Evolutionary conservation across 2,797 vertebrate species (phyloP).

Genomic region (Decapterus maruadsi): DNA sequence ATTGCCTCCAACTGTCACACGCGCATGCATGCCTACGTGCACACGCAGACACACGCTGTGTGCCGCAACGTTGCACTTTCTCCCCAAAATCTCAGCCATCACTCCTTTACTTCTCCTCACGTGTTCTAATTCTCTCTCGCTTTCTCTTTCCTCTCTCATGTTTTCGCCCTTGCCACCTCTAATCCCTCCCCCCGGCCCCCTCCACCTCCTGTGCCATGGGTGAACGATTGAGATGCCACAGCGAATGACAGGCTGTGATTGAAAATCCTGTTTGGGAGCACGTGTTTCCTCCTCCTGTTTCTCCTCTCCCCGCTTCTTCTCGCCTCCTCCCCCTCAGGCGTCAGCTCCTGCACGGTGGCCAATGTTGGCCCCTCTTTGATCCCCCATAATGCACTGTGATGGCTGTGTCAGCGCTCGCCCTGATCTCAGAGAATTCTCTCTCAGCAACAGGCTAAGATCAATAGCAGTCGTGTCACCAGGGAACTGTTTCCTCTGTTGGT

Average conservation of each 20-base stretch:
- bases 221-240: slow-evolving; percentile 62
- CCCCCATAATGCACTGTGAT: slow-evolving; percentile 78
- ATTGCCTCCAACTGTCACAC: slow-evolving; percentile 61
- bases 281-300: slow-evolving; percentile 36
- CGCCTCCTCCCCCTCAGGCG: slow-evolving; percentile 7
- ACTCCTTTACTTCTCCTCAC: slow-evolving; percentile 6
- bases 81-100: not conserved
- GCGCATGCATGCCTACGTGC: slow-evolving; percentile 11
- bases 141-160: slow-evolving; percentile 17
- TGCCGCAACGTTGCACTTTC: not conserved
- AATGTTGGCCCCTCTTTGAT: slow-evolving; percentile 74
- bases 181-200: not conserved
- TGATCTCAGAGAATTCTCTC: slow-evolving; percentile 70
- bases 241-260: slow-evolving; percentile 53
- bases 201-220: slow-evolving; percentile 11
- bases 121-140: not conserved
- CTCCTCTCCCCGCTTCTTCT: slow-evolving; percentile 1
- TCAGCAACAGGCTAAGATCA: slow-evolving; percentile 73
- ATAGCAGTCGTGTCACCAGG: slow-evolving; percentile 54
- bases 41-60: not conserved
- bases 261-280: slow-evolving; percentile 63
- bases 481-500: slow-evolving; percentile 50
- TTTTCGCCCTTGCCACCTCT: slow-evolving; percentile 17
- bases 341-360: slow-evolving; percentile 53
- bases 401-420: slow-evolving; percentile 64